Evolutionary conservation across 2,113 vertebrate genomes (phyloP).

Genomic region (Callospermophilus lateralis): DNA sequence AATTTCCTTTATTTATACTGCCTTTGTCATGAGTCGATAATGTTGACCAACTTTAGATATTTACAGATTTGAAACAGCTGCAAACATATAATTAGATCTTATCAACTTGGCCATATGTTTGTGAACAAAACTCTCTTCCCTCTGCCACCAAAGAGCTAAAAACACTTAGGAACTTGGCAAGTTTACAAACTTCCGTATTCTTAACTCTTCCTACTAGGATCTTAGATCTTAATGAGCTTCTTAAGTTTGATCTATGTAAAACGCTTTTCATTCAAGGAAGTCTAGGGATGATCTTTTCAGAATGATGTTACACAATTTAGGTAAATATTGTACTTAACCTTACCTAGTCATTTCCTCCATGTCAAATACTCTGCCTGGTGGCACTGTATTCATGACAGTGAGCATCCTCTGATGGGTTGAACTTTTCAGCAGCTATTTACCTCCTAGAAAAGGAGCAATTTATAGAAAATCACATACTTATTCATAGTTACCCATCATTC

Average conservation of each 20-base stretch:
- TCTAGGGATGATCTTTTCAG: not conserved
- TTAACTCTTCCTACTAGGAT: constrained; percentile 42
- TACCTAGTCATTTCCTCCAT: not conserved
- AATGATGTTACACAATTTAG: not conserved
- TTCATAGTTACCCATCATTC: not conserved
- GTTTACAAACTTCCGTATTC: constrained; percentile 63
- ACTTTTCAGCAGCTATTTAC: not conserved
- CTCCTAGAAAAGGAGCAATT: not conserved
- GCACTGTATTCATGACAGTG: fast-evolving
- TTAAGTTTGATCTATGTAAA: not conserved
- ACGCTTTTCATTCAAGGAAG: not conserved
- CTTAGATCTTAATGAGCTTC: not conserved
- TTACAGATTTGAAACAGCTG: constrained; percentile 87
- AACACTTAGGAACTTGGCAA: constrained; percentile 78
- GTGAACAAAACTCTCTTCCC: constrained; percentile 66
- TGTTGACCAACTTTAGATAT: constrained; percentile 83
- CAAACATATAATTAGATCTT: constrained; percentile 82
- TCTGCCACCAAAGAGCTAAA: constrained; percentile 56
- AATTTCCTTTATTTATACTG: constrained; percentile 89
- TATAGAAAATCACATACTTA: not conserved
- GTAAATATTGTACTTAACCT: not conserved
- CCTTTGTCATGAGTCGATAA: constrained; percentile 75
- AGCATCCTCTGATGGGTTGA: too few relatives aligned
- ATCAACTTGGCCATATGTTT: constrained; percentile 79
- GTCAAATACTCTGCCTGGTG: not conserved